Evolutionary conservation across 2,888 invertebrate genomes (phyloP).

Genomic region (Drosophila nigritarsus): DNA sequence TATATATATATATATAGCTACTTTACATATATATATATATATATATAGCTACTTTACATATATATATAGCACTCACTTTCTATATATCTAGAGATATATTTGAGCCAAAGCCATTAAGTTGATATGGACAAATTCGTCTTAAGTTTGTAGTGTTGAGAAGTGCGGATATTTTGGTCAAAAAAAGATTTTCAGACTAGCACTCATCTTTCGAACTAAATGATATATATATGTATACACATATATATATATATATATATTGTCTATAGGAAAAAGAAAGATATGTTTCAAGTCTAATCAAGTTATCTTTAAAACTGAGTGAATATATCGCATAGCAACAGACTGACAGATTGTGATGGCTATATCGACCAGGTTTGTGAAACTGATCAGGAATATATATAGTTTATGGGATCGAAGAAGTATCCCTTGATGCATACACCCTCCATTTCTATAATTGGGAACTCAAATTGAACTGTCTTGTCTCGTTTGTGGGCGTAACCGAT

Average conservation of each 20-base stretch:
- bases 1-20: too few species aligned
- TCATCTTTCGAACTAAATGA: too few species aligned
- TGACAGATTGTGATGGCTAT: not conserved
- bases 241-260: not conserved
- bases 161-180: too few species aligned
- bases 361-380: not conserved
- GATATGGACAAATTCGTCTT: not conserved
- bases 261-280: not conserved
- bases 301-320: too few species aligned
- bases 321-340: too few species aligned
- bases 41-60: not conserved
- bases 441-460: too few species aligned
- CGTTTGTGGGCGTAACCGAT: too few species aligned
- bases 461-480: too few species aligned
- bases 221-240: too few species aligned
- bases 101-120: not conserved
- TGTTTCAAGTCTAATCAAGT: too few species aligned
- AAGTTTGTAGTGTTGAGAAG: not conserved
- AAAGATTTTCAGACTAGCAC: too few species aligned
- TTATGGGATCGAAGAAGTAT: not conserved
- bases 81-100: accelerated
- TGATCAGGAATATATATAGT: not conserved
- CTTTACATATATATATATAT: not conserved
- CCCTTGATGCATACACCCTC: not conserved
- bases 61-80: accelerated